These are phyloP conservation scores for Uropsilus gracilis DNA, from an alignment of 2,113 vertebrate genomes.

Conservation along the genomic window DNA sequence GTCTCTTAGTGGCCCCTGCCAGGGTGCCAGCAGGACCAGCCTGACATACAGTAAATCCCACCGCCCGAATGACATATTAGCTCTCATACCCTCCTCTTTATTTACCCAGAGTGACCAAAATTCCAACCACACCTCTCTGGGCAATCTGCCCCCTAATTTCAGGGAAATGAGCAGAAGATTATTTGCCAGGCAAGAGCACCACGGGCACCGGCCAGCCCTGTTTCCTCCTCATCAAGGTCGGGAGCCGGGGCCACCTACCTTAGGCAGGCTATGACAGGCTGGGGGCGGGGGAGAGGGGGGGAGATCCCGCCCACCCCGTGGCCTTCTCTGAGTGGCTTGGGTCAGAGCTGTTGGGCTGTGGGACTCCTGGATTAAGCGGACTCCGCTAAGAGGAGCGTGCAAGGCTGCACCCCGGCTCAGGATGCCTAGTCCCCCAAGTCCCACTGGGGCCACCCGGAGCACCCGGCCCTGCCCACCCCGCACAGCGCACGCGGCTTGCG, in stretches of 20 bases:
- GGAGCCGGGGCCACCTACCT: not conserved
- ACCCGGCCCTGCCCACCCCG: not conserved
- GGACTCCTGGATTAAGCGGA: not conserved
- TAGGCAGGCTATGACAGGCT: not conserved
- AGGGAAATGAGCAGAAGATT: not conserved
- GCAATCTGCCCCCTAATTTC: constrained; percentile 32
- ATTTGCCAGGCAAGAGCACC: not conserved
- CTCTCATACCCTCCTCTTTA: not conserved
- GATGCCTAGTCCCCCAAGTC: not conserved
- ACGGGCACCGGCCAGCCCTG: not conserved
- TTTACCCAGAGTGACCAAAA: constrained; percentile 35
- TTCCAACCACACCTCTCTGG: not conserved
- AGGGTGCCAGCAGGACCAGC: not conserved
- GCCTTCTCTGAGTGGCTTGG: fast-evolving
- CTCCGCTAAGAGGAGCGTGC: not conserved
- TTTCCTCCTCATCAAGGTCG: not conserved
- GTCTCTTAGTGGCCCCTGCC: not conserved
- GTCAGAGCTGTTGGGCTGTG: not conserved
- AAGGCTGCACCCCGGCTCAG: not conserved
- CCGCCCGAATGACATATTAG: not conserved
- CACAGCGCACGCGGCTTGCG: not conserved
- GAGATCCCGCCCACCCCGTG: not conserved
- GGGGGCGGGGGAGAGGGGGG: too few relatives aligned
- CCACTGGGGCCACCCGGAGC: not conserved
- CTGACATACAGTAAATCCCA: fast-evolving